These are phyloP conservation scores for Bombylius discolor DNA, from an alignment of 2,888 invertebrate species.

Conservation along the genomic window DNA sequence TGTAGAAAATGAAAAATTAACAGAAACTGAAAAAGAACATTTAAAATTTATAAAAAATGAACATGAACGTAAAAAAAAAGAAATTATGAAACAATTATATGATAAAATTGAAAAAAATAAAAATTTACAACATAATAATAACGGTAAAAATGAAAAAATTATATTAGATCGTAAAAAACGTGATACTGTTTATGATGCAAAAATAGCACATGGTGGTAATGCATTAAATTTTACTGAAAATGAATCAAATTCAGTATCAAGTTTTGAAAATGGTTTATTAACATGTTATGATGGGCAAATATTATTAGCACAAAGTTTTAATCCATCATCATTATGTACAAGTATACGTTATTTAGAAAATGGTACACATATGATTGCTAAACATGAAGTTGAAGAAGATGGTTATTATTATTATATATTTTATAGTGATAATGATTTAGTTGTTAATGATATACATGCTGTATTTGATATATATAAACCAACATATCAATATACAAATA, in stretches of 20 bases:
- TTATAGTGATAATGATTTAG: slow-evolving; percentile 72
- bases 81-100: not conserved
- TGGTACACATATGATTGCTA: slow-evolving; percentile 52
- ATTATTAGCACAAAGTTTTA: slow-evolving; percentile 57
- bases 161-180: slow-evolving; percentile 19
- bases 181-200: slow-evolving; percentile 50
- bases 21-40: no score
- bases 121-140: no score
- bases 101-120: not conserved
- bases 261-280: slow-evolving; percentile 65
- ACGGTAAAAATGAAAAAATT: no score
- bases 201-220: slow-evolving; percentile 67
- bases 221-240: slow-evolving; percentile 42
- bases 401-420: slow-evolving; percentile 85
- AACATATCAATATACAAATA: slow-evolving; percentile 57
- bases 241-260: slow-evolving; percentile 59
- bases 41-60: no score
- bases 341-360: slow-evolving; percentile 52
- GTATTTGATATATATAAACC: slow-evolving; percentile 77
- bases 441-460: slow-evolving; percentile 67
- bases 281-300: slow-evolving; percentile 66
- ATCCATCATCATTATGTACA: slow-evolving; percentile 53
- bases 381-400: slow-evolving; percentile 58
- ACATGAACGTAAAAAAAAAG: not conserved
- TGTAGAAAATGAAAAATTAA: slow-evolving; percentile 10